These are phyloP conservation scores for Lasioglossum baleicum DNA, from an alignment of 1,140 invertebrate species.

Conservation along the genomic window DNA sequence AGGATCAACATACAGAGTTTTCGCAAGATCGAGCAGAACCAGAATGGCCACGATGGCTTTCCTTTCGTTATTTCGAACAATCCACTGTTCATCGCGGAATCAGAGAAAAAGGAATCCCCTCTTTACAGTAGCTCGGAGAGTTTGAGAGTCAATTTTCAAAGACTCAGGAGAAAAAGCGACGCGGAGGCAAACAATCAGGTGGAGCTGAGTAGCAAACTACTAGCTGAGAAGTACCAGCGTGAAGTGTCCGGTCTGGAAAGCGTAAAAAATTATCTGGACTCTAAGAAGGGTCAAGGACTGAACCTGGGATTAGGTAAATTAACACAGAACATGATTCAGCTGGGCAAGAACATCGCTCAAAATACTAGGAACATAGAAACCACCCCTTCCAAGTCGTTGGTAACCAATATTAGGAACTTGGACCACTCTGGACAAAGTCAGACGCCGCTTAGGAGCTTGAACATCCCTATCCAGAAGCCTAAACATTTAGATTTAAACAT, in stretches of 20 bases:
- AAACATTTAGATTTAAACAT: slow-evolving; percentile 71
- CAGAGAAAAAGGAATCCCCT: slow-evolving; percentile 69
- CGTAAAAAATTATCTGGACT: slow-evolving; percentile 76
- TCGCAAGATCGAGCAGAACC: slow-evolving; percentile 70
- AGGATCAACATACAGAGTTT: slow-evolving; percentile 72
- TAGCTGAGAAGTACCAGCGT: slow-evolving; percentile 75
- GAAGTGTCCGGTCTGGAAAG: slow-evolving; percentile 73
- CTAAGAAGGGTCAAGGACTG: slow-evolving; percentile 72
- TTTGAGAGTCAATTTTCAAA: slow-evolving; percentile 68
- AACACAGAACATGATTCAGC: slow-evolving; percentile 74
- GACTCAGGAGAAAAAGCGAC: slow-evolving; percentile 70
- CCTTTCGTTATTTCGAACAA: slow-evolving; percentile 77
- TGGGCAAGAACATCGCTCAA: slow-evolving; percentile 72
- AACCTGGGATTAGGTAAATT: slow-evolving; percentile 69
- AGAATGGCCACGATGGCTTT: slow-evolving; percentile 72
- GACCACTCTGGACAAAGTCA: slow-evolving; percentile 48
- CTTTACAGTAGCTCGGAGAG: slow-evolving; percentile 72
- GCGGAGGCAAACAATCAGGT: slow-evolving; percentile 68
- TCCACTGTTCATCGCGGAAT: slow-evolving; percentile 71
- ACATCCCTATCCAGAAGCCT: slow-evolving; percentile 65
- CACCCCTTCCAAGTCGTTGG: slow-evolving; percentile 40
- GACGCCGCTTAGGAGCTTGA: slow-evolving; percentile 49
- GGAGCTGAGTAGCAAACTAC: slow-evolving; percentile 69
- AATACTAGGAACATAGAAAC: slow-evolving; percentile 68
- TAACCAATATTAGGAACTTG: slow-evolving; percentile 56